phyloP scores from a whole-genome alignment of 2,113 vertebrate genomes.

The Semnornis frantzii region DNA sequence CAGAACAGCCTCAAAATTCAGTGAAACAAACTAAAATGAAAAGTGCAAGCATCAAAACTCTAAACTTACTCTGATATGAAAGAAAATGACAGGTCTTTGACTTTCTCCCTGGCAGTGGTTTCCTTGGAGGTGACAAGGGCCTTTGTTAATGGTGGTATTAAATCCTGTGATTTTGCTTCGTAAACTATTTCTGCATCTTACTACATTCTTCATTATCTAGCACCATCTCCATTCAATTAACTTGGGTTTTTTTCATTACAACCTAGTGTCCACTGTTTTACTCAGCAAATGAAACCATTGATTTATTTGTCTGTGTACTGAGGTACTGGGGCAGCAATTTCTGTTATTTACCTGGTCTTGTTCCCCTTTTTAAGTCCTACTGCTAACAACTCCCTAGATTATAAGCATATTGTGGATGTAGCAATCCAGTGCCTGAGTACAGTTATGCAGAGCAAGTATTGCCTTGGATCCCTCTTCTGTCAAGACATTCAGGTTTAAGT shows the following conservation, averaged over 20 bases:
- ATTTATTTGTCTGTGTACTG: not conserved
- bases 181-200: not conserved
- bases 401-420: not conserved
- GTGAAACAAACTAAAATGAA: not conserved
- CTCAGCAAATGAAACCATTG: not conserved
- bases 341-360: not conserved
- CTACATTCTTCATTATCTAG: not conserved
- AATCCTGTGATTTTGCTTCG: not conserved
- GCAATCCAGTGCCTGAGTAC: not conserved
- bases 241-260: not conserved
- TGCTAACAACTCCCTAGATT: not conserved
- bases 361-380: not conserved
- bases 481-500: not conserved
- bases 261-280: not conserved
- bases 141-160: not conserved
- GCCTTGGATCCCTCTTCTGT: not conserved
- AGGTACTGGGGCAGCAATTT: not conserved
- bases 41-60: not conserved
- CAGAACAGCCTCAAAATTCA: not conserved
- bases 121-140: not conserved
- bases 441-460: not conserved
- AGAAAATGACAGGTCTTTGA: not conserved
- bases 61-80: not conserved
- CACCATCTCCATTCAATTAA: not conserved
- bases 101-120: not conserved